phyloP scores from a whole-genome alignment of 2,888 invertebrate genomes.

The Agrotis puta region DNA sequence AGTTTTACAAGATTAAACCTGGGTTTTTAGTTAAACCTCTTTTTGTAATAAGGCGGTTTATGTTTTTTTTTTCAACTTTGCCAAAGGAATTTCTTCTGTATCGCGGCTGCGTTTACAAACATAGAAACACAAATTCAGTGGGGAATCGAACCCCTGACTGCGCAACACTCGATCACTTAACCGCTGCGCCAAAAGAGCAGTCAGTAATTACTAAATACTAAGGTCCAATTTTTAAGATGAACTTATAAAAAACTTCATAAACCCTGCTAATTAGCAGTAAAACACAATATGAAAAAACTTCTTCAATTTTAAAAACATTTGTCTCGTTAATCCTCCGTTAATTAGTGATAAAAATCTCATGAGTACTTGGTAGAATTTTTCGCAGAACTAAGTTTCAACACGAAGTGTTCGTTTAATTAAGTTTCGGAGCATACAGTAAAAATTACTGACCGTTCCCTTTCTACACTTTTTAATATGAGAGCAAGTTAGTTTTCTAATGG shows the following conservation, averaged over 20 bases:
- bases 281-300: conserved; percentile 11
- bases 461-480: conserved; percentile 31
- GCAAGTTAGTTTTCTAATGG: conserved; percentile 25
- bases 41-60: no score
- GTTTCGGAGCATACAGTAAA: conserved; percentile 33
- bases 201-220: no score
- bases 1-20: no score
- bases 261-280: background rate
- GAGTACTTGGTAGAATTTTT: conserved; percentile 40
- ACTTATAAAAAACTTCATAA: background rate
- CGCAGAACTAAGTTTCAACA: conserved; percentile 35
- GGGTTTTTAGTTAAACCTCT: no score
- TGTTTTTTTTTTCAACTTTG: no score
- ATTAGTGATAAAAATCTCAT: conserved; percentile 56
- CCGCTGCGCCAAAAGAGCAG: no score
- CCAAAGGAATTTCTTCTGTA: no score
- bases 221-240: no score
- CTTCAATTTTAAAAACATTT: conserved; percentile 29
- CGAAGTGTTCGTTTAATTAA: conserved; percentile 54
- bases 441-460: conserved; percentile 41
- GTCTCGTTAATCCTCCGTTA: conserved; percentile 35
- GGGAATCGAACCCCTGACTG: no score
- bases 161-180: no score
- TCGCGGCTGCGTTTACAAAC: no score
- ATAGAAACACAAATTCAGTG: no score